Conservation (phyloP, 2,888 invertebrate genomes). For the Dendrolimus pini region DNA sequence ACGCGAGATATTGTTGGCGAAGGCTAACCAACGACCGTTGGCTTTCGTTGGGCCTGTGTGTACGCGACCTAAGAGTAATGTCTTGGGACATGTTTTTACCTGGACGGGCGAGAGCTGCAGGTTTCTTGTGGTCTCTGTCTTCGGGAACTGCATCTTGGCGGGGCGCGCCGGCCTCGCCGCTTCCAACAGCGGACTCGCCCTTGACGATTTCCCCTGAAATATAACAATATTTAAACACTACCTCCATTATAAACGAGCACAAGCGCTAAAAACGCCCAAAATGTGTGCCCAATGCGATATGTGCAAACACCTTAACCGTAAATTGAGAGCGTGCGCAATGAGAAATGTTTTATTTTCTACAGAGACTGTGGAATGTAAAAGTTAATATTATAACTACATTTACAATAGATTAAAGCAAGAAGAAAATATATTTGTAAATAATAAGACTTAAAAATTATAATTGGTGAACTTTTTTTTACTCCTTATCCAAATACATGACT, state of each 20-base stretch:
- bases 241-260: conserved; percentile 1
- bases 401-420: too few relatives aligned
- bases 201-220: conserved; percentile 45
- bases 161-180: conserved; percentile 50
- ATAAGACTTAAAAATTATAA: too few relatives aligned
- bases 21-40: too few relatives aligned
- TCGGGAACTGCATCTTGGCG: conserved; percentile 68
- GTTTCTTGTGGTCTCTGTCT: conserved; percentile 78
- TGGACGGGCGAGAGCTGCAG: conserved; percentile 83
- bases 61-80: too few relatives aligned
- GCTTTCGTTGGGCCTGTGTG: too few relatives aligned
- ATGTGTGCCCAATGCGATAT: neutral
- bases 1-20: too few relatives aligned
- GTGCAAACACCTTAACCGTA: neutral
- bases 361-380: too few relatives aligned
- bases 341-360: too few relatives aligned
- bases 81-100: conserved; percentile 48
- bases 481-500: too few relatives aligned
- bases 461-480: too few relatives aligned
- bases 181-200: conserved; percentile 58
- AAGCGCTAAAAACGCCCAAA: conserved; percentile 1
- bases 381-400: too few relatives aligned
- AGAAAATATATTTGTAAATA: too few relatives aligned
- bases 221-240: conserved; percentile 1
- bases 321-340: neutral